Evolutionary conservation across 2,113 vertebrate genomes (phyloP).

Genomic region (Tachysurus vachellii): DNA sequence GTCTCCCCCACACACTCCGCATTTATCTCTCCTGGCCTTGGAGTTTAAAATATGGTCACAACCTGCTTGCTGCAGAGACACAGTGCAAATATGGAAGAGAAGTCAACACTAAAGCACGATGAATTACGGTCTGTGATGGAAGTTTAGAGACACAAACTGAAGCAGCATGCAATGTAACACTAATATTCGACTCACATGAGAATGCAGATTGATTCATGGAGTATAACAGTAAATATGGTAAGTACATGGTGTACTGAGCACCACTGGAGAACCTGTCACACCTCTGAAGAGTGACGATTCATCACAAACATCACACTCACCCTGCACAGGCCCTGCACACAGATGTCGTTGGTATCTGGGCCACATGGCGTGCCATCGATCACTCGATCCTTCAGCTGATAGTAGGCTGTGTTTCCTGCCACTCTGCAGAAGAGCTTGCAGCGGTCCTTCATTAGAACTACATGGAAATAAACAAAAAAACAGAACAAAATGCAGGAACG

Average conservation of each 20-base stretch:
- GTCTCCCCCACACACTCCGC: slow-evolving; percentile 96
- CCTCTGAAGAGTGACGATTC: neutral
- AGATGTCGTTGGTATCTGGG: slow-evolving; percentile 96
- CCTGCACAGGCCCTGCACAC: slow-evolving; percentile 96
- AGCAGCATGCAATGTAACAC: neutral
- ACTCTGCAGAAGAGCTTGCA: slow-evolving; percentile 98
- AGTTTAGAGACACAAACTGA: neutral
- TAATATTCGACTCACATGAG: neutral
- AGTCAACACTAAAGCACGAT: neutral
- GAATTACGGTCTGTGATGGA: neutral
- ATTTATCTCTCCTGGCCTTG: slow-evolving; percentile 97
- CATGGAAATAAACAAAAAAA: slow-evolving; percentile 27
- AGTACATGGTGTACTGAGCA: neutral
- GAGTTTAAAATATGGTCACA: slow-evolving; percentile 98
- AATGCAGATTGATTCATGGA: neutral
- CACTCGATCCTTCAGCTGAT: slow-evolving; percentile 96
- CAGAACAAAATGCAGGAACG: neutral
- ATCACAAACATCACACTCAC: slow-evolving; percentile 65
- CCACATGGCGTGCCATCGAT: slow-evolving; percentile 94
- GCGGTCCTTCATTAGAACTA: slow-evolving; percentile 97
- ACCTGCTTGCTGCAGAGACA: slow-evolving; percentile 88
- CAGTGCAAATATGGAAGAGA: slow-evolving; percentile 11
- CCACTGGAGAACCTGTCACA: neutral
- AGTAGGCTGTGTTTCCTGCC: slow-evolving; percentile 91
- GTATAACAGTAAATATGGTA: neutral